Conservation (phyloP, 2,888 invertebrate species). For the Disparrhopalites patrizii region DNA sequence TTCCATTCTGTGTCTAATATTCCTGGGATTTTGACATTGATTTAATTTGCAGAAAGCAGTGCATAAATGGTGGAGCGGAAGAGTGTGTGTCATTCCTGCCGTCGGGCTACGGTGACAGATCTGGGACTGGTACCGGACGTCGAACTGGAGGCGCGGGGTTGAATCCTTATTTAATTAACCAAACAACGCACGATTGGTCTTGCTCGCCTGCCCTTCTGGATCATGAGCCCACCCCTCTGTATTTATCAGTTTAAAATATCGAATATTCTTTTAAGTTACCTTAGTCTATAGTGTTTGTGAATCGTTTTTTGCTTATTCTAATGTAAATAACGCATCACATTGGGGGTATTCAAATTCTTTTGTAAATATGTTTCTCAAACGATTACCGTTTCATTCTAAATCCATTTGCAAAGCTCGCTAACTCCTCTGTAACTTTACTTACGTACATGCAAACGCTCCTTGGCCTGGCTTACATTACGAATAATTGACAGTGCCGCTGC, state of each 20-base stretch:
- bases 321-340: too few species aligned
- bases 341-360: too few species aligned
- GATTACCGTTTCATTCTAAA: too few species aligned
- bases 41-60: constrained; percentile 19
- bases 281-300: too few species aligned
- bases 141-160: constrained; percentile 48
- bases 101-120: constrained; percentile 31
- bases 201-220: constrained; percentile 40
- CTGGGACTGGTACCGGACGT: constrained; percentile 41
- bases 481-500: too few species aligned
- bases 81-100: constrained; percentile 79
- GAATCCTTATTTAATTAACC: constrained; percentile 47
- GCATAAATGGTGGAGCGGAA: constrained; percentile 55
- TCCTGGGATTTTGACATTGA: not conserved
- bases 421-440: too few species aligned
- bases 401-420: too few species aligned
- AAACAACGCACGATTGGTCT: constrained; percentile 33
- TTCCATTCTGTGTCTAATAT: not conserved
- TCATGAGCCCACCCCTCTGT: constrained; percentile 48
- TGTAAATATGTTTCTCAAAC: too few species aligned
- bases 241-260: constrained; percentile 38
- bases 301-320: too few species aligned
- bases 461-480: too few species aligned
- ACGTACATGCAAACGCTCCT: too few species aligned
- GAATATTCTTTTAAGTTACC: too few species aligned